Base-by-base conservation (phyloP, 1,140 invertebrate genomes). In the Rhyacophila brunnea region DNA sequence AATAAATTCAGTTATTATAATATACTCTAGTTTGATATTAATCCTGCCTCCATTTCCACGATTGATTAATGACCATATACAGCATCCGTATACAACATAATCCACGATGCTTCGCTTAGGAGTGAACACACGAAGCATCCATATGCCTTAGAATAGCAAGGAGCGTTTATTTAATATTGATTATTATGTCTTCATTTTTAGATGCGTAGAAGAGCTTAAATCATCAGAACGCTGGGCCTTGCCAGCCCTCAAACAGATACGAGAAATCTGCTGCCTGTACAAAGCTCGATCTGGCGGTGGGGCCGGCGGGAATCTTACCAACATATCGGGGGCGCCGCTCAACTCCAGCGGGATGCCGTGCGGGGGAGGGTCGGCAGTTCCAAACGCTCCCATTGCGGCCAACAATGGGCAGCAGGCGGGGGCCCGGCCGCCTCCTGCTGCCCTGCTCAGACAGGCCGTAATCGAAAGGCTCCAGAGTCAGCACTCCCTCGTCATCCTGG, bases 191-290 rank as follows among this genome's bases (percentile, higher is more conserved):
- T 18, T 46, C 28, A 7, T 6, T 55, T 56, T 18, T 48, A 79
- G 77, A 70, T 98, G 96, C 73, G 94, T 98, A 10, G 92, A 95
- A 66, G 95, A 98, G 73, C 74, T 98, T 20, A 96, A 95, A 70
- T 87, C 83, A 52, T 86, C 86, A 42, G 92, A 95, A 66, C 85
- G 83, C 50, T 98, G 95, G 95, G 95, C 94, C 6, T 72, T 99
- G 64, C 95, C 95, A 18, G 93, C 95, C 7, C 78, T 99, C 38
- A 96, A 97, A 73, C 91, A 97, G 75, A 98, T 99, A 69, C 84
- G 90, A 32, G 95, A 98, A 74, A 98, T 99, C 58, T 97, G 95
- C 73, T 91, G 89, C 68, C 81, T 97, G 49, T 98, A 97, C 71
- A 95, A 96, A 60, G 83, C 88, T 80, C 68, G 87, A 81, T 74